Evolutionary conservation across 2,797 vertebrate species (phyloP), one percentile per base, ranked within the genome.

Genomic region (Pteronotus mesoamericanus): DNA sequence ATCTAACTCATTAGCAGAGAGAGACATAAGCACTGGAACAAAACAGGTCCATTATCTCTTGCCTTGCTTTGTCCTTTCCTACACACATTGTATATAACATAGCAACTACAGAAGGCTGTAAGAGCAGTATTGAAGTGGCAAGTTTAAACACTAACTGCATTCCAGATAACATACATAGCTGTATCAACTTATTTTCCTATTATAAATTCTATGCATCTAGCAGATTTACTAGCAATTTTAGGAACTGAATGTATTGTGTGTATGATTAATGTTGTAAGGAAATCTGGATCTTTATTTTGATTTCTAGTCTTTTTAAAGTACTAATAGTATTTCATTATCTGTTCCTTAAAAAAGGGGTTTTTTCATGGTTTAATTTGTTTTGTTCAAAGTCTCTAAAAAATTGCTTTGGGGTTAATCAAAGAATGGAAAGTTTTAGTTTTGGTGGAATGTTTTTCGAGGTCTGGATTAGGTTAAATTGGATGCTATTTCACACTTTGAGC

Each of bases 361-460:
- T 24, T 90, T 94, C 71, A 57, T 79, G 57, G 24, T 71, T 97
- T 80, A 88, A 96, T 92, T 55, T 71, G 34, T 83, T 95, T 96
- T 71, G 46, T 14, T 90, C 68, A 86, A 93, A 94, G 44, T 79
- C n/a, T 80, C 72, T 46, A 95, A 96, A 97, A 88, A 48, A 85
- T 68, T 94, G 66, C 48, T 93, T 93, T 88, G 55, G 71, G 68
- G 79, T 91, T 95, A 89, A 82, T 89, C 34, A 79, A 93, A 77
- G 59, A 95, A 94, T 84, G 59, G 66, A 78, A 96, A 92, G 32
- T 82, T 94, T 94, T 86, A 77, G 53, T 79, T 90, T 82, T 68
- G 68, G 96, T 93, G 80, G 48, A 80, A 55, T 89, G 68, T 66
- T 89, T 96, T 95, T 92, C 92, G 26, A 96, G 77, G 53, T 22